Evolutionary conservation across 2,888 invertebrate genomes (phyloP).

Genomic region (Scelioninae gen. 1): DNA sequence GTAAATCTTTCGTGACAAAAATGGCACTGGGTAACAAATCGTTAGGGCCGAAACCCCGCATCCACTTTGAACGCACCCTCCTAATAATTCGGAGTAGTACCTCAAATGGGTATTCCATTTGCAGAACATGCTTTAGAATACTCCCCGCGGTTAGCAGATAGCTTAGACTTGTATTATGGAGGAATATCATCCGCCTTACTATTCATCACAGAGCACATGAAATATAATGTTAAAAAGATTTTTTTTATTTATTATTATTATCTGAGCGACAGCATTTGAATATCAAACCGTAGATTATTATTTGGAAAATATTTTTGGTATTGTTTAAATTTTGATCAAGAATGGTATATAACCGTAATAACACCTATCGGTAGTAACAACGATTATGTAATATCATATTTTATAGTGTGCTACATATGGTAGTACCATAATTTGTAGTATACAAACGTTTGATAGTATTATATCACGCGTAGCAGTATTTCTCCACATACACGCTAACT

Average conservation of each 20-base stretch:
- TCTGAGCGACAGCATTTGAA: neutral
- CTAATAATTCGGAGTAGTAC: conserved; percentile 52
- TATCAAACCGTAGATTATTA: too few relatives aligned
- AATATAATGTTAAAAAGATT: conserved; percentile 1
- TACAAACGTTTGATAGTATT: conserved; percentile 53
- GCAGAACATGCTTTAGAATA: conserved; percentile 19
- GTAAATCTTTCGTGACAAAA: conserved; percentile 58
- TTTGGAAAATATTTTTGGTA: too few relatives aligned
- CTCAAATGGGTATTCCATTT: conserved; percentile 51
- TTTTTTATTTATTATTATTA: conserved; percentile 15
- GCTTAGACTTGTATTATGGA: conserved; percentile 29
- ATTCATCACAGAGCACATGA: conserved; percentile 4
- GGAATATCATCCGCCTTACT: conserved; percentile 12
- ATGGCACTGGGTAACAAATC: conserved; percentile 44
- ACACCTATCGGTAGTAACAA: conserved; percentile 19
- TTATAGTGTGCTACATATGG: conserved; percentile 47
- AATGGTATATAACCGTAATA: too few relatives aligned
- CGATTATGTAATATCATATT: conserved; percentile 42
- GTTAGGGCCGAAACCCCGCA: conserved; percentile 32
- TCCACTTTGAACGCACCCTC: conserved; percentile 17
- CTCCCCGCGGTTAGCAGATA: conserved; percentile 20
- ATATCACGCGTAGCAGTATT: conserved; percentile 54
- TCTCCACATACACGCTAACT: conserved; percentile 51
- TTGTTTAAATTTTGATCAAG: neutral
- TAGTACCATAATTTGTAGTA: conserved; percentile 65